phyloP scores from a whole-genome alignment of 2,888 invertebrate genomes.

The Ormyrus thymus region DNA sequence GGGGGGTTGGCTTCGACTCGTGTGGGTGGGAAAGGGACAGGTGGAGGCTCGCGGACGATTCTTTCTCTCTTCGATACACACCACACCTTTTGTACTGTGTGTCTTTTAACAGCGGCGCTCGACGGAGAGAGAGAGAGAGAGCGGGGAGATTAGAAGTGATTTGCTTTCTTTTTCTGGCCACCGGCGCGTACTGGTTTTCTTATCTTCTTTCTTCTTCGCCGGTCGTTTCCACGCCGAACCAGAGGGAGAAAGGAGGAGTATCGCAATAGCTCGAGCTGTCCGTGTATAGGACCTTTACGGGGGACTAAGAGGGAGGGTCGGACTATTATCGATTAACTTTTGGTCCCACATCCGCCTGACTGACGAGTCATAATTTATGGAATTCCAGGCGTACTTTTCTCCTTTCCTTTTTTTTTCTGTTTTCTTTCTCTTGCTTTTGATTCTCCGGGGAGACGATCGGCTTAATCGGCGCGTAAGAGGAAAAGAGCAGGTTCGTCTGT shows the following conservation, averaged over 20 bases:
- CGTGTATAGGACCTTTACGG: not conserved
- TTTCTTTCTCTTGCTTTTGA: constrained; percentile 9
- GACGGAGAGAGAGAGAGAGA: too few species aligned
- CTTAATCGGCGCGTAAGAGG: not conserved
- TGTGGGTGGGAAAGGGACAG: constrained; percentile 48
- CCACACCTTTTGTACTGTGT: constrained; percentile 25
- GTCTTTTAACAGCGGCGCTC: constrained; percentile 13
- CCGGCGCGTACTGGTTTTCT: too few species aligned
- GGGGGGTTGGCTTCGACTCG: constrained; percentile 21
- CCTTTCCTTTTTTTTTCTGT: not conserved
- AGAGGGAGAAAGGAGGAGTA: not conserved
- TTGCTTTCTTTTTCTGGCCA: too few species aligned
- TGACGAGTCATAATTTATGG: too few species aligned
- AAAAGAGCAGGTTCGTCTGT: not conserved
- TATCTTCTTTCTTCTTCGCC: too few species aligned
- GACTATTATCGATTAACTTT: too few species aligned
- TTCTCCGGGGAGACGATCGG: not conserved
- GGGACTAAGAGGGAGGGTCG: constrained; percentile 15
- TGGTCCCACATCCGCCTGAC: too few species aligned
- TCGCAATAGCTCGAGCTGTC: too few species aligned
- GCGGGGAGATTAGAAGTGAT: too few species aligned
- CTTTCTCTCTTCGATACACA: constrained; percentile 1
- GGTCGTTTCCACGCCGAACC: not conserved
- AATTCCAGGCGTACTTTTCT: not conserved
- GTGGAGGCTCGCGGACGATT: constrained; percentile 13